Evolutionary conservation across 2,888 invertebrate species (phyloP).

Genomic region (Crepidodera aurea): DNA sequence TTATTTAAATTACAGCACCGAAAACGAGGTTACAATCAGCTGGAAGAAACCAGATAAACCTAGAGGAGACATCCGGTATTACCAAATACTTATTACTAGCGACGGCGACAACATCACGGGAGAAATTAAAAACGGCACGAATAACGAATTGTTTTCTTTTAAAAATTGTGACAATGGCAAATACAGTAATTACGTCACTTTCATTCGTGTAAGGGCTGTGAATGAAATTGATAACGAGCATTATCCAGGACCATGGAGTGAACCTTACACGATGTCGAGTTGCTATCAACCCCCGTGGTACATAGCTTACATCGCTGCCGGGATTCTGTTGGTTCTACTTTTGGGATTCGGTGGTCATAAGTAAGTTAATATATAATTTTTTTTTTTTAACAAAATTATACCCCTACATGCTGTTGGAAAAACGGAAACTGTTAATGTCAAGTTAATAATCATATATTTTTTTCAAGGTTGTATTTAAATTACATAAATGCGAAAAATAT

Average conservation of each 20-base stretch:
- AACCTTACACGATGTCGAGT: slow-evolving; percentile 42
- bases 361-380: slow-evolving; percentile 41
- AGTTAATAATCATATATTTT: neutral
- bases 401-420: too few species aligned
- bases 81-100: slow-evolving; percentile 62
- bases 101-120: slow-evolving; percentile 28
- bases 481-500: slow-evolving; percentile 73
- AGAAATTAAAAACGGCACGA: slow-evolving; percentile 29
- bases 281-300: slow-evolving; percentile 24
- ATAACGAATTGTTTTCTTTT: slow-evolving; percentile 33
- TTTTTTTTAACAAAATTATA: too few species aligned
- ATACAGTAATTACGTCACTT: neutral
- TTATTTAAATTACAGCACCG: slow-evolving; percentile 59
- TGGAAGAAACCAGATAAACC: slow-evolving; percentile 63
- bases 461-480: slow-evolving; percentile 67
- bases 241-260: slow-evolving; percentile 57
- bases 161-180: slow-evolving; percentile 49
- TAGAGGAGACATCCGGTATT: slow-evolving; percentile 63
- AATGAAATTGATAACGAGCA: slow-evolving; percentile 50
- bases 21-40: slow-evolving; percentile 60
- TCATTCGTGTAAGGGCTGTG: slow-evolving; percentile 53
- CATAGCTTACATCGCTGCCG: slow-evolving; percentile 32
- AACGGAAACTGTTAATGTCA: neutral
- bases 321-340: slow-evolving; percentile 33
- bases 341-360: slow-evolving; percentile 37